These are phyloP conservation scores for Ophion ellenae DNA, from an alignment of 2,888 invertebrate genomes.

Conservation along the genomic window DNA sequence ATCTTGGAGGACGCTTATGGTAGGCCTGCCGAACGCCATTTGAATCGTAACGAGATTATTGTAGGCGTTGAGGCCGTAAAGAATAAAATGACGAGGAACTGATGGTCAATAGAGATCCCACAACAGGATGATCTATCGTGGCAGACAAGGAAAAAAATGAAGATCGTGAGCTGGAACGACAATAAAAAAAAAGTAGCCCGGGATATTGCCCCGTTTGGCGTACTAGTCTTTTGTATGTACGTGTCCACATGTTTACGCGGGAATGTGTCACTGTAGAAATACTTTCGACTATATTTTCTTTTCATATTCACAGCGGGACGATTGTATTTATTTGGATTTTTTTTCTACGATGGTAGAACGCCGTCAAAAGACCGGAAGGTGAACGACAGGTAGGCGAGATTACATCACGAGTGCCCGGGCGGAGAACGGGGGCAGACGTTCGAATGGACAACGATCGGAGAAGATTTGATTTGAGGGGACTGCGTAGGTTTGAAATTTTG, in stretches of 20 bases:
- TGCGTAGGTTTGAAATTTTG: not conserved
- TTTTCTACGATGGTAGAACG: conserved; percentile 25
- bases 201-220: conserved; percentile 33
- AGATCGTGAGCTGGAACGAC: conserved; percentile 37
- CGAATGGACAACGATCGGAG: not conserved
- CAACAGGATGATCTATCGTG: conserved; percentile 60
- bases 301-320: conserved; percentile 22
- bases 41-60: conserved; percentile 82
- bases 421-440: not conserved
- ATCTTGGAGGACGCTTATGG: conserved; percentile 5
- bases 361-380: conserved; percentile 75
- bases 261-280: conserved; percentile 26
- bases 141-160: conserved; percentile 6
- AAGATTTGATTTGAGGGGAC: no score
- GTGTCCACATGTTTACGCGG: not conserved
- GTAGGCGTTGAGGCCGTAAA: conserved; percentile 80
- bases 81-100: conserved; percentile 67
- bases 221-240: not conserved
- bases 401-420: not conserved
- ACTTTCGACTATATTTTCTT: conserved; percentile 55
- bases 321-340: conserved; percentile 28
- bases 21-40: conserved; percentile 70
- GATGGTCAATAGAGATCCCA: conserved; percentile 58
- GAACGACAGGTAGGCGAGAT: conserved; percentile 64
- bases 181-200: conserved; percentile 17